Evolutionary conservation across 2,113 vertebrate species (phyloP), one percentile per base, ranked within the genome.

Genomic region (Aplodontia rufa): DNA sequence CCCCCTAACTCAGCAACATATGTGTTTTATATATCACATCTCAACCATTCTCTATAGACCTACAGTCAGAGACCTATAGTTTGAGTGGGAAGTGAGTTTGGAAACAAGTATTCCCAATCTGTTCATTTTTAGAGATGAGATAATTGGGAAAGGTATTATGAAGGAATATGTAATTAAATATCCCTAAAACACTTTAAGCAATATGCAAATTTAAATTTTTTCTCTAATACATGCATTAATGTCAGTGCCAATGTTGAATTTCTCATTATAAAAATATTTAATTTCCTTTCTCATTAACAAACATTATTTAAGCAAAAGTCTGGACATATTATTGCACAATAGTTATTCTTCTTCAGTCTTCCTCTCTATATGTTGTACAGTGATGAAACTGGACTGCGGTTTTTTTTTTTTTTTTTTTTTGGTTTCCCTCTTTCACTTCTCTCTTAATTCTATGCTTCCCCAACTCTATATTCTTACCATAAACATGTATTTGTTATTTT

Each of bases 71-170:
- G 35, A 79, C 28, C 40, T 42, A 10, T 8, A 45, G 10, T 58
- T 74, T 45, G 62, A 76, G 7, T 28, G 76, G 60, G 53, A 84
- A 91, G 30, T 24, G 7, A 16, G 4, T 55, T 4, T 37, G 24
- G 55, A 76, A 69, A 51, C 17, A 42, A 66, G 22, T 37, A 49
- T 3, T 35, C 14, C 30, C 2, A 53, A 10, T 75, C 12, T 2
- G 51, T 83, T 79, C 35, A 81, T 28, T 79, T 87, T 71, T 71
- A 83, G n/a, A 84, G n/a, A 40, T 93, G 37, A 51, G 40, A 42
- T 68, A 49, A 47, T 24, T 75, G 17, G 2, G 35, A 7, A 7
- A 32, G 53, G 10, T 24, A 4, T 14, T 45, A 24, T 28, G 32
- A 94, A 68, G 35, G 64, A 74, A 32, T 85, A 42, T 78, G 51